These are phyloP conservation scores for Stratiomys singularior DNA, from an alignment of 2,888 invertebrate species.

Conservation along the genomic window DNA sequence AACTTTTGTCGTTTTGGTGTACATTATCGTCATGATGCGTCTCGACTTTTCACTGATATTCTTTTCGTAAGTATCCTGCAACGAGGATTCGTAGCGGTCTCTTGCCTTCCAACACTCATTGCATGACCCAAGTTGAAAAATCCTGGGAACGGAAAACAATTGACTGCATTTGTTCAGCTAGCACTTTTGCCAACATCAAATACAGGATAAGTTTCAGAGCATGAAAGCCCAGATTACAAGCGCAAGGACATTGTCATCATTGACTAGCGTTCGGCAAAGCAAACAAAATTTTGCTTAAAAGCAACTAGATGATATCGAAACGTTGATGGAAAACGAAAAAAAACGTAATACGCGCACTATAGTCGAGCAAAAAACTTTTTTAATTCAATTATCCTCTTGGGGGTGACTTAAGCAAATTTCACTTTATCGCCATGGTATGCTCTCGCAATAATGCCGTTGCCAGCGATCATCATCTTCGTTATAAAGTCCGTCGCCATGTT, in stretches of 20 bases:
- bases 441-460: slow-evolving; percentile 17
- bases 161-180: not conserved
- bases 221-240: not conserved
- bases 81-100: too few relatives aligned
- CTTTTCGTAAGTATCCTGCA: too few relatives aligned
- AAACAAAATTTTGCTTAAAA: not conserved
- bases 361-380: slow-evolving; percentile 8
- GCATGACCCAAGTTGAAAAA: not conserved
- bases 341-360: not conserved
- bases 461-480: not conserved
- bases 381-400: slow-evolving; percentile 43
- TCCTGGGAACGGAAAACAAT: not conserved
- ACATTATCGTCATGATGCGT: too few relatives aligned
- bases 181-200: not conserved
- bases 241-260: not conserved
- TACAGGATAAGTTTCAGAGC: not conserved
- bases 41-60: too few relatives aligned
- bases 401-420: slow-evolving; percentile 36
- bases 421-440: slow-evolving; percentile 23
- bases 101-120: not conserved
- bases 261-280: not conserved
- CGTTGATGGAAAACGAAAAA: not conserved
- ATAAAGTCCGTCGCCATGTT: not conserved
- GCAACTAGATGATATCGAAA: not conserved
- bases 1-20: too few relatives aligned